A percentile compares a stretch with the other conserved stretches of the same genome.
phyloP scores from a whole-genome alignment of 2,113 vertebrate genomes.

The Microcebus ravelobensis region DNA sequence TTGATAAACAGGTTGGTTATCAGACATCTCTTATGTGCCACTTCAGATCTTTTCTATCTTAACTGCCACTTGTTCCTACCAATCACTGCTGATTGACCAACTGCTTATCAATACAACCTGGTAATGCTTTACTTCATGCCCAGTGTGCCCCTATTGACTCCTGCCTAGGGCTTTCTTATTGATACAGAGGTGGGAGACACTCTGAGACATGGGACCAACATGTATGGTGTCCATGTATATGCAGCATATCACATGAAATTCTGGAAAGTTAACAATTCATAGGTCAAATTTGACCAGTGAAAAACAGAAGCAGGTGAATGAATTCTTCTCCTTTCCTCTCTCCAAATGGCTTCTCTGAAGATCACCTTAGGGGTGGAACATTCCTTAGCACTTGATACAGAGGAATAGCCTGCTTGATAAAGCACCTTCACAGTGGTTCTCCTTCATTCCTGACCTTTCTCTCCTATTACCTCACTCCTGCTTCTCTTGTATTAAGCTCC shows the following conservation, averaged over 20 bases:
- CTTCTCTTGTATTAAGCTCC: background rate
- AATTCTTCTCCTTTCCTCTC: background rate
- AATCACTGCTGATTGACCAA: background rate
- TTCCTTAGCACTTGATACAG: background rate
- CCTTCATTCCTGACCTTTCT: background rate
- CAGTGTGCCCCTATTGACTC: background rate
- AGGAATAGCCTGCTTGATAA: background rate
- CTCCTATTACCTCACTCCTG: background rate
- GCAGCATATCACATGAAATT: background rate
- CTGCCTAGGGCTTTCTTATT: background rate
- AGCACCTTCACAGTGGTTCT: background rate
- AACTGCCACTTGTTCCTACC: background rate
- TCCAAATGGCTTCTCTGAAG: background rate
- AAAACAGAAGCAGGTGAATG: background rate
- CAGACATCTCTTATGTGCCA: background rate
- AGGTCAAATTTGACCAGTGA: background rate
- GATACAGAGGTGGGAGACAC: background rate
- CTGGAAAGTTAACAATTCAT: background rate
- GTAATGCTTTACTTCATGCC: background rate
- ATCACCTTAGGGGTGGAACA: background rate
- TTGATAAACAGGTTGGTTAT: background rate
- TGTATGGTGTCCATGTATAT: background rate
- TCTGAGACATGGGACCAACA: background rate
- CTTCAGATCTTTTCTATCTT: background rate
- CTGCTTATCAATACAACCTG: background rate